Evolutionary conservation across 1,140 invertebrate species (phyloP).

Genomic region (Physella acuta): DNA sequence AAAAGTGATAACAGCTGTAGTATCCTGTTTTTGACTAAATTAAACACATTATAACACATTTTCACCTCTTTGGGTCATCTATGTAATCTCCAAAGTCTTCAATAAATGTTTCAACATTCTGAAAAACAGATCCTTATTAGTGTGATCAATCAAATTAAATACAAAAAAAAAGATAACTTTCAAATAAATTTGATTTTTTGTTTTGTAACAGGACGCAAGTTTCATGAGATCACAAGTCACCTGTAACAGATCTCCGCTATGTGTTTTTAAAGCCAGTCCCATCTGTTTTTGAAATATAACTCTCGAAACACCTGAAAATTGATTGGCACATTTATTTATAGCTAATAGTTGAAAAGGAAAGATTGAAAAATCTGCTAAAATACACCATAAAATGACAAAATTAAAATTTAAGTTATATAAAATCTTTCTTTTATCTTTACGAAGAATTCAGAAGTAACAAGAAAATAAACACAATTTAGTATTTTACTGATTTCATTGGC

Average conservation of each 20-base stretch:
- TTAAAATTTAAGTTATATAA: background rate
- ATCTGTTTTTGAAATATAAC: slow-evolving; percentile 21
- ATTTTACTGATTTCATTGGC: slow-evolving; percentile 43
- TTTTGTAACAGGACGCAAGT: background rate
- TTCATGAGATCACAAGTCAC: background rate
- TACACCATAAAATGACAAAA: background rate
- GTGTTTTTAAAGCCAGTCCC: slow-evolving; percentile 12
- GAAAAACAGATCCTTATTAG: background rate
- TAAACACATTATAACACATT: too few species aligned
- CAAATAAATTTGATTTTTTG: background rate
- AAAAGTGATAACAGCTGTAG: too few species aligned
- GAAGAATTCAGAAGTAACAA: background rate
- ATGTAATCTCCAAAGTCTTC: slow-evolving; percentile 19
- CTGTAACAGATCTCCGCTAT: slow-evolving; percentile 18
- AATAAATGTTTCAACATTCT: slow-evolving; percentile 17
- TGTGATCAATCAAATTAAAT: background rate
- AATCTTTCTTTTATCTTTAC: background rate
- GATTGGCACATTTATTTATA: background rate
- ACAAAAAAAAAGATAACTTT: background rate
- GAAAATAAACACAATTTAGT: background rate
- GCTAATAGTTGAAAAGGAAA: background rate
- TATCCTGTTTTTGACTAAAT: too few species aligned
- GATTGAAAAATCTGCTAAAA: background rate
- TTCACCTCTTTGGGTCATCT: slow-evolving; percentile 16
- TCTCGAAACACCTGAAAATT: slow-evolving; percentile 11